Conservation (phyloP, 1,140 invertebrate genomes). For the Papilio helenus region DNA sequence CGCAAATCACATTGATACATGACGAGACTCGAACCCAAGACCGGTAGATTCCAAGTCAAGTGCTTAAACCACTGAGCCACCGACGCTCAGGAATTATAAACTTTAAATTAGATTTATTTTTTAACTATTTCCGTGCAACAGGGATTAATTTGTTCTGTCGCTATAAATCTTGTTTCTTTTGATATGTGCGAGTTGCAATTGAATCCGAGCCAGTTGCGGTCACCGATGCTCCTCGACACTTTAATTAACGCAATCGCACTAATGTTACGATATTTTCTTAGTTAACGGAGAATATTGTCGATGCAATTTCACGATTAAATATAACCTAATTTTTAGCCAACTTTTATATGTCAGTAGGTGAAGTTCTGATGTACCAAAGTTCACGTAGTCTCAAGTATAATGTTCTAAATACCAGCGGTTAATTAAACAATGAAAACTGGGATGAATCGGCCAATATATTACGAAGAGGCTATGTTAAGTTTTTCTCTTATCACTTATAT, state of each 20-base stretch:
- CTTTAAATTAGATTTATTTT: slow-evolving; percentile 1
- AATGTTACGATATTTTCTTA: slow-evolving; percentile 16
- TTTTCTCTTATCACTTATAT: too few relatives aligned
- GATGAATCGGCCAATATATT: too few relatives aligned
- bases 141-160: slow-evolving; percentile 10
- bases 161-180: slow-evolving; percentile 27
- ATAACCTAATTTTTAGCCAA: background rate
- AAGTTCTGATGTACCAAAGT: too few relatives aligned
- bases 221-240: slow-evolving; percentile 3
- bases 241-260: slow-evolving; percentile 11
- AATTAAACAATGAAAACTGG: too few relatives aligned
- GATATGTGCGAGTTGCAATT: slow-evolving; percentile 21
- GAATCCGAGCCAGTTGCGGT: slow-evolving; percentile 15
- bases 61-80: too few relatives aligned
- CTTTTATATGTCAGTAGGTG: too few relatives aligned
- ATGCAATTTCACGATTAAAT: background rate
- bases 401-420: too few relatives aligned
- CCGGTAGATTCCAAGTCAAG: too few relatives aligned
- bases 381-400: too few relatives aligned
- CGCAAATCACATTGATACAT: too few relatives aligned
- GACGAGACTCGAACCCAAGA: too few relatives aligned
- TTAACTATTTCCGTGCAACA: background rate
- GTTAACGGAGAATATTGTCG: background rate
- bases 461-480: too few relatives aligned
- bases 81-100: background rate